phyloP scores from a whole-genome alignment of 2,888 invertebrate genomes.

The Xestobium rufovillosum region DNA sequence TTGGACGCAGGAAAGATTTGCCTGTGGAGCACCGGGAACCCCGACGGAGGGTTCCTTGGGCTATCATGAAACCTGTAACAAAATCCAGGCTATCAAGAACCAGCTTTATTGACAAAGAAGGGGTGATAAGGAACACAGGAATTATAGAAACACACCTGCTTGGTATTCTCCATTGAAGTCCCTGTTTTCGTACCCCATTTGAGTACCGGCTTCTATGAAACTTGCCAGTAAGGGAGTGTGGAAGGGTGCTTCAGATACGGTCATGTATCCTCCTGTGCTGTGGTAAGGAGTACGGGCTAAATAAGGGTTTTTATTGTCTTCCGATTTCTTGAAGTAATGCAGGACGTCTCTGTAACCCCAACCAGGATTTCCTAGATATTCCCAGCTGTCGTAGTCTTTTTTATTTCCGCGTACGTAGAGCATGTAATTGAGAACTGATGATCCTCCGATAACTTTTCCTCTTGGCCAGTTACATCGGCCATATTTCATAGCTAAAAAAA shows the following conservation, averaged over 20 bases:
- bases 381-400: slow-evolving; percentile 87
- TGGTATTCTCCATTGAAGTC: slow-evolving; percentile 84
- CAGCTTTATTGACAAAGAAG: slow-evolving; percentile 2
- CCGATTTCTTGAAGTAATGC: slow-evolving; percentile 84
- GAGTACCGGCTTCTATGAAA: slow-evolving; percentile 69
- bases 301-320: slow-evolving; percentile 83
- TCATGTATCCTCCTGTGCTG: slow-evolving; percentile 71
- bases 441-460: slow-evolving; percentile 87
- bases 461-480: slow-evolving; percentile 86
- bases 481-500: slow-evolving; percentile 67
- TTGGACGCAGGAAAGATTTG: slow-evolving; percentile 79
- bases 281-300: slow-evolving; percentile 72
- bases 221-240: slow-evolving; percentile 75
- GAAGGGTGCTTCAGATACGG: slow-evolving; percentile 80
- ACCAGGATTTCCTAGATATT: slow-evolving; percentile 74
- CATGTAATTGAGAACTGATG: slow-evolving; percentile 87
- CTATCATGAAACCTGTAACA: slow-evolving; percentile 61
- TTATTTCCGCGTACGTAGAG: slow-evolving; percentile 82
- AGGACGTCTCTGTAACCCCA: slow-evolving; percentile 79
- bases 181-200: slow-evolving; percentile 68
- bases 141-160: slow-evolving; percentile 48
- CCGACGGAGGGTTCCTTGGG: slow-evolving; percentile 68
- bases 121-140: neutral
- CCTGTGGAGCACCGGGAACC: slow-evolving; percentile 84
- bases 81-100: slow-evolving; percentile 1